Percentiles rank a stretch among this genome's conserved stretches.
Conservation (phyloP, 2,797 vertebrate genomes). For the Hemibagrus guttatus region DNA sequence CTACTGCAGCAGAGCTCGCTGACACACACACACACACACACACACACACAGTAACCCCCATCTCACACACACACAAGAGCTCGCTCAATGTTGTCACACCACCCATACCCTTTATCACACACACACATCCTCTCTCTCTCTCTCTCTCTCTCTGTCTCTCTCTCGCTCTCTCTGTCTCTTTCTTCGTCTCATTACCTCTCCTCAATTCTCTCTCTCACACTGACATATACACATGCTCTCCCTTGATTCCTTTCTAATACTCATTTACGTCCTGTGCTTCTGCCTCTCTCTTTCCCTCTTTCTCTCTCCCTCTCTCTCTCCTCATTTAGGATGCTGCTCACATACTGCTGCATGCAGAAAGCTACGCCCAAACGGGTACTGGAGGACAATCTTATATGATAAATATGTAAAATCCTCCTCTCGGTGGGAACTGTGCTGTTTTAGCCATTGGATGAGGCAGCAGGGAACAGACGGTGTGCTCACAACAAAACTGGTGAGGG, state of each 20-base stretch:
- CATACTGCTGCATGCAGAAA: conserved; percentile 74
- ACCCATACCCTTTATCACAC: conserved; percentile 29
- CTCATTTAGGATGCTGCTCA: conserved; percentile 79
- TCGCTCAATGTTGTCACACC: conserved; percentile 30
- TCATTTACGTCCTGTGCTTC: conserved; percentile 21
- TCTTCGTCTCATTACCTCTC: conserved; percentile 32
- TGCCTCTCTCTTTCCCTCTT: conserved; percentile 8
- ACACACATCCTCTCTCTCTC: conserved; percentile 12
- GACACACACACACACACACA: conserved; percentile 30
- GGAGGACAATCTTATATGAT: conserved; percentile 69
- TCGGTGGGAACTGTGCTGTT: conserved; percentile 42
- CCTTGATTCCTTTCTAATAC: conserved; percentile 49
- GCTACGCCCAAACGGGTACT: conserved; percentile 65
- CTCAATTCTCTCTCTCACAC: conserved; percentile 42
- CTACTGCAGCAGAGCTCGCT: conserved; percentile 75
- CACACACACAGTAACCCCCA: conserved; percentile 32
- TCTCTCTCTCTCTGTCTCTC: conserved; percentile 25
- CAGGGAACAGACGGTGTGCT: neutral
- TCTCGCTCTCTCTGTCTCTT: conserved; percentile 14
- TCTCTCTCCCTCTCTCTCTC: conserved; percentile 45
- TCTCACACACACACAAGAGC: conserved; percentile 25
- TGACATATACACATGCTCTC: conserved; percentile 48
- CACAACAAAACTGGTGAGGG: neutral
- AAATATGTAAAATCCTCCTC: conserved; percentile 65
- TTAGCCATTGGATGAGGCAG: conserved; percentile 43